Evolutionary conservation across 2,888 invertebrate species (phyloP).

Genomic region (Xestia c-nigrum): DNA sequence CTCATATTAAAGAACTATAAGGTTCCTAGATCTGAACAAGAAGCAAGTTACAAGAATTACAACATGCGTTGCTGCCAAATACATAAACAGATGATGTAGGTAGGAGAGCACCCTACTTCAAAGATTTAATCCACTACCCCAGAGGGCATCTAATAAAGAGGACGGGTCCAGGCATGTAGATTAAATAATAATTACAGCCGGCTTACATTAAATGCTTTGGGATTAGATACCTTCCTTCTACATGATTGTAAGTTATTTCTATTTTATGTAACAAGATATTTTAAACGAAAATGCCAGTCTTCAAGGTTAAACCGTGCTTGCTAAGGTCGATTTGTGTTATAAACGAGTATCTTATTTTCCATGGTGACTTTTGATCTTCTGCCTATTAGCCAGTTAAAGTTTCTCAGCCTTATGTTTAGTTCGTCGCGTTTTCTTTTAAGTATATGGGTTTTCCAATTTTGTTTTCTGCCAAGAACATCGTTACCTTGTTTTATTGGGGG

Average conservation of each 20-base stretch:
- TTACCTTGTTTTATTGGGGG: too few species aligned
- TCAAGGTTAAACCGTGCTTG: too few species aligned
- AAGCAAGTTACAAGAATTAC: not conserved
- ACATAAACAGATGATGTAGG: not conserved
- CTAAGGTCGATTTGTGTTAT: too few species aligned
- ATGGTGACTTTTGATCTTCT: too few species aligned
- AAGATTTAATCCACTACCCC: constrained; percentile 46
- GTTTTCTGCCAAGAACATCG: too few species aligned
- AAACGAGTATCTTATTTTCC: too few species aligned
- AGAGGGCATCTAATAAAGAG: constrained; percentile 40
- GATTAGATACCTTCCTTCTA: constrained; percentile 22
- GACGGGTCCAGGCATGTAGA: constrained; percentile 39
- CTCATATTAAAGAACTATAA: too few species aligned
- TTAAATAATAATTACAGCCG: constrained; percentile 57
- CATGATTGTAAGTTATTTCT: constrained; percentile 37
- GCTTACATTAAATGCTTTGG: constrained; percentile 45
- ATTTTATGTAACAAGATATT: constrained; percentile 19
- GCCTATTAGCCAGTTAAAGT: too few species aligned
- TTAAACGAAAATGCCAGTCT: not conserved
- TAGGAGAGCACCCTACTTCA: constrained; percentile 30
- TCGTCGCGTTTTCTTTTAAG: too few species aligned
- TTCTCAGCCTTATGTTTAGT: too few species aligned
- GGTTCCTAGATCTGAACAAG: not conserved
- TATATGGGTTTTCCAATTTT: too few species aligned
- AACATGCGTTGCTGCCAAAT: constrained; percentile 16